Percentiles rank a stretch among this genome's conserved stretches.
These are phyloP conservation scores for Caenorhabditis parvicauda DNA, from an alignment of 2,888 invertebrate species.

Conservation along the genomic window DNA sequence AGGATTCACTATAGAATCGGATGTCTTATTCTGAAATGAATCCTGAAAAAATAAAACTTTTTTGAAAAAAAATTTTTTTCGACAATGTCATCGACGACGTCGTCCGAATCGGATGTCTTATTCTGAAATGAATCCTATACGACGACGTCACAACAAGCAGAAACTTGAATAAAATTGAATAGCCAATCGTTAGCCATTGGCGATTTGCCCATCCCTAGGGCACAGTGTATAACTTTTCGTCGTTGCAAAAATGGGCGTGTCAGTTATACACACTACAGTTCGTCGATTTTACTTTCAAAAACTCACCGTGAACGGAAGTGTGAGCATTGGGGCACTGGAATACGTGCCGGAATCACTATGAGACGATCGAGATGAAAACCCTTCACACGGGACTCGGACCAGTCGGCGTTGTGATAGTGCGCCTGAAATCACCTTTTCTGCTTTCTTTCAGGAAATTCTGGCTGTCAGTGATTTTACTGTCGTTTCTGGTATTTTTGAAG, in stretches of 20 bases:
- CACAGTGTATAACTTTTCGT: too few relatives aligned
- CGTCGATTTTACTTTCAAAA: background rate
- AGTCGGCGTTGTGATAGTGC: too few relatives aligned
- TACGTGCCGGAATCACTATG: background rate
- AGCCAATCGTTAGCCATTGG: too few relatives aligned
- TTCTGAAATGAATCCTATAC: background rate
- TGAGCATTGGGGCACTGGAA: slow-evolving; percentile 1
- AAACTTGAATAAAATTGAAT: too few relatives aligned
- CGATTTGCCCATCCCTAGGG: too few relatives aligned
- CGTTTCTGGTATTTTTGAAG: too few relatives aligned
- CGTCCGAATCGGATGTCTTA: background rate
- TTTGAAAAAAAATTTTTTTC: background rate
- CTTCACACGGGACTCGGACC: slow-evolving; percentile 17
- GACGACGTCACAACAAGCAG: too few relatives aligned
- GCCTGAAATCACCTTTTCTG: too few relatives aligned
- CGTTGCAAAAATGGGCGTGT: too few relatives aligned
- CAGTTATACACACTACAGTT: too few relatives aligned
- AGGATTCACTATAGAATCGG: slow-evolving; percentile 24
- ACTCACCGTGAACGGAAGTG: slow-evolving; percentile 9
- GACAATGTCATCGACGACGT: background rate
- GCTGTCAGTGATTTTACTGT: too few relatives aligned
- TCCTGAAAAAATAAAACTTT: slow-evolving; percentile 5
- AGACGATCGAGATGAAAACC: background rate
- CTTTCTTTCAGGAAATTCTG: too few relatives aligned
- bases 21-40: slow-evolving; percentile 14